Conservation (phyloP, 2,888 invertebrate species). For the Apantesis nais region DNA sequence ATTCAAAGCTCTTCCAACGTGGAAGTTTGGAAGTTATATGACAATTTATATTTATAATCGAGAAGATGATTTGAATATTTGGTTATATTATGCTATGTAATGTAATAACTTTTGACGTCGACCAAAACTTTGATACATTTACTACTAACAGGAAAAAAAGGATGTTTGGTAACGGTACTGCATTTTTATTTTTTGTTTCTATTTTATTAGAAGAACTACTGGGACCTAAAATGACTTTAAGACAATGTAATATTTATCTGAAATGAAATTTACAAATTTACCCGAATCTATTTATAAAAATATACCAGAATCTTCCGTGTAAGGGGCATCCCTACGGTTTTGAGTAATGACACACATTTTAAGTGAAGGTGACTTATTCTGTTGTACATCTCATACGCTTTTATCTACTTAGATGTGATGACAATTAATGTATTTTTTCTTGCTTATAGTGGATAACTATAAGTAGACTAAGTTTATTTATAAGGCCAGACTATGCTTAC, state of each 20-base stretch:
- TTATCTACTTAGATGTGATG: background rate
- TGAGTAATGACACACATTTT: background rate
- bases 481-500: conserved; percentile 5
- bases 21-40: conserved; percentile 1
- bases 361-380: background rate
- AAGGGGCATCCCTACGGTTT: background rate
- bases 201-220: background rate
- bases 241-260: background rate
- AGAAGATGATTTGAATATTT: background rate
- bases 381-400: background rate
- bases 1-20: background rate
- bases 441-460: background rate
- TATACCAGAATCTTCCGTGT: background rate
- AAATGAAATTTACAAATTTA: too few species aligned
- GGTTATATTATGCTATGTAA: background rate
- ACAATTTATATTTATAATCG: background rate
- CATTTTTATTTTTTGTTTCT: background rate
- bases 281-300: background rate
- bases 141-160: background rate
- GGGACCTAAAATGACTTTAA: background rate
- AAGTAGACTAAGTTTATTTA: background rate
- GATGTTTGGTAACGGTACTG: background rate
- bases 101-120: background rate
- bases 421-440: background rate
- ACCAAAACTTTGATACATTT: background rate